Evolutionary conservation across 2,888 invertebrate species (phyloP).

Genomic region (Corbicula japonica): DNA sequence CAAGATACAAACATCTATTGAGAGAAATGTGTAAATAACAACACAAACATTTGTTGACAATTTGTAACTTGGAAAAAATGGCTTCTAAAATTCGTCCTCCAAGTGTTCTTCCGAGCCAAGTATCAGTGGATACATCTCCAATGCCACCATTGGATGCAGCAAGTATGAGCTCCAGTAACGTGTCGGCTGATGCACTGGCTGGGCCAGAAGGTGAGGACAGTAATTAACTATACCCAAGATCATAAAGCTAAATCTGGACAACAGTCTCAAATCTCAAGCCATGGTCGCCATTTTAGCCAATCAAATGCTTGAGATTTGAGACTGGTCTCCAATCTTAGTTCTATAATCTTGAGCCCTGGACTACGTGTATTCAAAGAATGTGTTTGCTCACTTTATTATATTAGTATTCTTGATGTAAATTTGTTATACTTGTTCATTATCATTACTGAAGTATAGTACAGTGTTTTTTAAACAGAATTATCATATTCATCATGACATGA

Average conservation of each 20-base stretch:
- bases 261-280: neutral
- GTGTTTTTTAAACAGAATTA: too few relatives aligned
- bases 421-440: too few relatives aligned
- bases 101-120: too few relatives aligned
- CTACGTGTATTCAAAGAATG: neutral
- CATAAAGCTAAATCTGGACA: neutral
- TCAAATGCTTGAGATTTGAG: neutral
- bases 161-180: neutral
- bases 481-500: too few relatives aligned
- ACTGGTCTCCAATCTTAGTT: neutral
- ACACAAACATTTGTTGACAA: too few relatives aligned
- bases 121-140: conserved; percentile 34
- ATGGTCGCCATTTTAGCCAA: neutral
- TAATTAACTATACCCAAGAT: neutral
- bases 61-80: too few relatives aligned
- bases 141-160: neutral
- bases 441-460: too few relatives aligned
- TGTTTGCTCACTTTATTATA: neutral
- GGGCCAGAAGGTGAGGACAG: conserved; percentile 12
- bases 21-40: too few relatives aligned
- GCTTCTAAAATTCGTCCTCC: too few relatives aligned
- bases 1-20: too few relatives aligned
- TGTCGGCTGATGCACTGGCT: conserved; percentile 30
- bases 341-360: neutral
- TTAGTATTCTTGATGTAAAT: too few relatives aligned